Evolutionary conservation across 2,888 invertebrate species (phyloP).

Genomic region (Calliphora vomitoria): DNA sequence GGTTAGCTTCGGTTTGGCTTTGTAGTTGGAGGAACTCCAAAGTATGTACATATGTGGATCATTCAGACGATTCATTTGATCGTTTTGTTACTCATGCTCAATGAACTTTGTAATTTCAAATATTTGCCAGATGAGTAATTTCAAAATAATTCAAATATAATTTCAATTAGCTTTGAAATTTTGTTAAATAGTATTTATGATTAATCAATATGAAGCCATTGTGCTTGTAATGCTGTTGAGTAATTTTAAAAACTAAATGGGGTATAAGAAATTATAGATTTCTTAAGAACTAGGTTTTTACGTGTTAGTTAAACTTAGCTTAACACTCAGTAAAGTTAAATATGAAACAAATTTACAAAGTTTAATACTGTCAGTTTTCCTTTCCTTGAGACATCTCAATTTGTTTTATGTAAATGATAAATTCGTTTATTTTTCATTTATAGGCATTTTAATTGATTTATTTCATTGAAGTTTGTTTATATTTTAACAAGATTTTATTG

Average conservation of each 20-base stretch:
- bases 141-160: slow-evolving; percentile 37
- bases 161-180: slow-evolving; percentile 21
- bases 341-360: no score
- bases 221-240: not conserved
- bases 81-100: slow-evolving; percentile 59
- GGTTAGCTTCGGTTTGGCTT: not conserved
- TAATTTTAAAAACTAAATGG: not conserved
- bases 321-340: no score
- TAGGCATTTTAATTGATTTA: no score
- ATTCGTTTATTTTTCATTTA: no score
- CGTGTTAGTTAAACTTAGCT: no score
- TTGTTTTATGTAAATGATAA: no score
- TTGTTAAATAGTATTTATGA: slow-evolving; percentile 15
- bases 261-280: no score
- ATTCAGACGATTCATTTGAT: slow-evolving; percentile 34
- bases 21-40: slow-evolving; percentile 39
- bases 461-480: no score
- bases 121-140: slow-evolving; percentile 62
- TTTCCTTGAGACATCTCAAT: no score
- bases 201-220: slow-evolving; percentile 13
- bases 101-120: slow-evolving; percentile 50
- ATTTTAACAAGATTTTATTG: no score
- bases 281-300: no score
- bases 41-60: not conserved
- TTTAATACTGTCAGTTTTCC: no score